phyloP scores from a whole-genome alignment of 2,888 invertebrate species.

The Drosophila neutralis region DNA sequence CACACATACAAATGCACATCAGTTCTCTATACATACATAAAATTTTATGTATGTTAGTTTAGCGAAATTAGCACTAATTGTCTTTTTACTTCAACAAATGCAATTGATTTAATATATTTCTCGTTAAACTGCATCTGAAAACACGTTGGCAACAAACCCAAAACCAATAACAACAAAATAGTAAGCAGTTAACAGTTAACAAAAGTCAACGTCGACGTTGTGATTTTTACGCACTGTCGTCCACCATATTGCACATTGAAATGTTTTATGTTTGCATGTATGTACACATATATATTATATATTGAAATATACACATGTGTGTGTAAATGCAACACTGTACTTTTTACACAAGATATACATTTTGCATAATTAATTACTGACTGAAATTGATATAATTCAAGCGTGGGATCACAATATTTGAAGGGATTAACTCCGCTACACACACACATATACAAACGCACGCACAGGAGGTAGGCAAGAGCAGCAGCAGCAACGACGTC shows the following conservation, averaged over 20 bases:
- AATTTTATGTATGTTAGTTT: conserved; percentile 42
- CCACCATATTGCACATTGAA: conserved; percentile 75
- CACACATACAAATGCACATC: conserved; percentile 31
- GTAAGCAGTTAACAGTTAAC: conserved; percentile 43
- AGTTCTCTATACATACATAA: conserved; percentile 53
- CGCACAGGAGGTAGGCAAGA: conserved; percentile 49
- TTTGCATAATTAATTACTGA: conserved; percentile 53
- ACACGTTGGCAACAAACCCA: conserved; percentile 46
- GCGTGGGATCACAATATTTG: conserved; percentile 60
- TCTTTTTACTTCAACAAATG: conserved; percentile 49
- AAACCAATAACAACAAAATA: conserved; percentile 27
- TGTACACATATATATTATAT: conserved; percentile 24
- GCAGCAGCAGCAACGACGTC: conserved; percentile 59
- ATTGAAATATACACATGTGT: conserved; percentile 31
- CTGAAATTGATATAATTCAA: conserved; percentile 40
- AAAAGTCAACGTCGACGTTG: conserved; percentile 41
- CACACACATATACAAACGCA: conserved; percentile 29
- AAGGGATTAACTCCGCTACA: conserved; percentile 59
- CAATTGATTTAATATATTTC: conserved; percentile 39
- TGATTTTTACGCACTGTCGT: conserved; percentile 73
- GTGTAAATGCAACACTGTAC: conserved; percentile 73
- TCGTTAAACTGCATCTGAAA: conserved; percentile 36
- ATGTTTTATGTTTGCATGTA: conserved; percentile 50
- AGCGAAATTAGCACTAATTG: conserved; percentile 55
- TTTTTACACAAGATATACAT: conserved; percentile 54